Evolutionary conservation across 2,888 invertebrate genomes (phyloP), one percentile per base, ranked within the genome.

Genomic region (Lampropteryx suffumata): DNA sequence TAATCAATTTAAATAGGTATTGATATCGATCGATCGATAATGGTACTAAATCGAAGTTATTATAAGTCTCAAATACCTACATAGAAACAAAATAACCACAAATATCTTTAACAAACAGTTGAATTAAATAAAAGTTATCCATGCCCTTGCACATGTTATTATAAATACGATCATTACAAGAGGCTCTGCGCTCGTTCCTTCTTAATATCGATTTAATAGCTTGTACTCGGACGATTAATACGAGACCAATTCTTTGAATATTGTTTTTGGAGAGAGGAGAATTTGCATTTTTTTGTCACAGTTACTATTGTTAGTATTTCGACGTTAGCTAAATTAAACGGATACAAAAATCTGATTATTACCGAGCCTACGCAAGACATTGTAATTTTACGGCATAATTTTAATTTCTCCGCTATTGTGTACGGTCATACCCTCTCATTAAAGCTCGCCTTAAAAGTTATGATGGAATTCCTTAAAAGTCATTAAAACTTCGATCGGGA

Each of bases 81-180:
- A 17, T 17, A 17, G 17, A 17, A 3, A 4, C 17, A 4, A 17
- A 17, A 3, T 2, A 17, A 17, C 2, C 4, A 17, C 17, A 4
- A 17, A 17, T 17, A 17, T 17, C 3, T 4, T 17, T 17, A 17
- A 41, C 28, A 13, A 17, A 39, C 12, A 12, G 26, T 39, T 13
- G 13, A 28, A 28, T 10, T 34, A n/a, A 41, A 48, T 35, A 27
- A 24, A 35, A 26, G 24, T 32, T n/a, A 28, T 29, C 27, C 13
- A 17, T 42, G 12, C 24, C 7, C 6, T 7, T 84, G 86, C 87
- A 81, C 76, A 81, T 74, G 80, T 81, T 85, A 86, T 86, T 88
- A 89, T 86, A 87, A 88, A 88, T 86, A 83, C 77, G 82, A 86
- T 83, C 86, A 86, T 88, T 88, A 88, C 85, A 84, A 82, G 76